phyloP scores from a whole-genome alignment of 23 tunicate species.

The Ciona savignyi region DNA sequence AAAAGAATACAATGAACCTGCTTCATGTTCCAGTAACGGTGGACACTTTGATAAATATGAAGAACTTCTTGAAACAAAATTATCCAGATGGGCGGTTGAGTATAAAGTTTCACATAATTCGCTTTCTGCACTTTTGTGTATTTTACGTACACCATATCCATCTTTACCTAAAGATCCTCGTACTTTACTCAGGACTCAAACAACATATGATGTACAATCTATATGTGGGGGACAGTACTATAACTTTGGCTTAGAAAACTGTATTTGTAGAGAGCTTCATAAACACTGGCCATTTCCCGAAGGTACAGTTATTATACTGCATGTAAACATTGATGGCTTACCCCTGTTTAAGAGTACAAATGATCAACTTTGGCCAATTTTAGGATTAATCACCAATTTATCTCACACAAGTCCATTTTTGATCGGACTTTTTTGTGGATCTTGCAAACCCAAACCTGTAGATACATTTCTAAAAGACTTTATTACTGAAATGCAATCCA shows the following conservation, averaged over 20 bases:
- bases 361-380: constrained; percentile 36
- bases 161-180: constrained; percentile 10
- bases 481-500: constrained; percentile 18
- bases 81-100: background rate
- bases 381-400: constrained; percentile 15
- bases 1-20: too few species aligned
- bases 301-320: constrained; percentile 5
- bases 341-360: constrained; percentile 37
- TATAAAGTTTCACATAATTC: background rate
- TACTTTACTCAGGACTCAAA: constrained; percentile 1
- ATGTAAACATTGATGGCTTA: constrained; percentile 42
- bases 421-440: constrained; percentile 28
- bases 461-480: constrained; percentile 29
- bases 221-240: constrained; percentile 21
- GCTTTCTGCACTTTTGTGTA: background rate
- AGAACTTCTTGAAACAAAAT: background rate
- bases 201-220: background rate
- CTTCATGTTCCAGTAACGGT: background rate
- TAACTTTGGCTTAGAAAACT: constrained; percentile 19
- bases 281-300: background rate
- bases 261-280: constrained; percentile 13
- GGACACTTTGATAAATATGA: background rate
- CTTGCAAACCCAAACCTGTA: constrained; percentile 23
- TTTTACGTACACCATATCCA: background rate
- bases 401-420: constrained; percentile 13